Percentiles rank a stretch among this genome's conserved stretches.
Conservation (phyloP, 2,797 vertebrate genomes). For the Fratercula arctica region DNA sequence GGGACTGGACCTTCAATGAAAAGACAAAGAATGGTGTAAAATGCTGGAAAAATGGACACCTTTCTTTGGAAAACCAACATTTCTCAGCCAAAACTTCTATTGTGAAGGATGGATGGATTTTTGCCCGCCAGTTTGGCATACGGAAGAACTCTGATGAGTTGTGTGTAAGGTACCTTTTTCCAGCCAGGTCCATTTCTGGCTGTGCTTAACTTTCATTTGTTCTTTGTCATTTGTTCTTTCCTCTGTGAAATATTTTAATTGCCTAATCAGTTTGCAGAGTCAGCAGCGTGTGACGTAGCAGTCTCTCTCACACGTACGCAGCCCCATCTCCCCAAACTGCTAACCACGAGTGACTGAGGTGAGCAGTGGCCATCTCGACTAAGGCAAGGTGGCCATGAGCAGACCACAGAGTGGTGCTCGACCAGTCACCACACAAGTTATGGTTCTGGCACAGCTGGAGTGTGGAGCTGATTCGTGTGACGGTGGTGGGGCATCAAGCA, state of each 20-base stretch:
- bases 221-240: constrained; percentile 15
- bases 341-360: background rate
- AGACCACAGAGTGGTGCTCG: background rate
- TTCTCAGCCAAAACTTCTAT: background rate
- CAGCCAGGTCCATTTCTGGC: background rate
- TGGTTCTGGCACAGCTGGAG: background rate
- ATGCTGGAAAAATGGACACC: background rate
- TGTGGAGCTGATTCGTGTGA: background rate
- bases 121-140: background rate
- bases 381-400: background rate
- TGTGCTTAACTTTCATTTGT: constrained; percentile 13
- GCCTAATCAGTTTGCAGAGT: background rate
- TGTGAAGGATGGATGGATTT: background rate
- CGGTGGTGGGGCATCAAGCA: background rate
- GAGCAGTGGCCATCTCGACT: background rate
- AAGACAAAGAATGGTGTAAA: background rate
- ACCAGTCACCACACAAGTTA: background rate
- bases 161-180: background rate
- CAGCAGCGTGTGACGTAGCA: background rate
- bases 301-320: fast-evolving
- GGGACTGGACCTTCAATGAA: background rate
- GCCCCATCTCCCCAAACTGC: background rate
- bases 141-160: background rate
- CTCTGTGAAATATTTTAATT: constrained; percentile 17
- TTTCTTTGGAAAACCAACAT: background rate